Conservation (phyloP, 2,797 vertebrate species). For the Sebastes baramenuke region DNA sequence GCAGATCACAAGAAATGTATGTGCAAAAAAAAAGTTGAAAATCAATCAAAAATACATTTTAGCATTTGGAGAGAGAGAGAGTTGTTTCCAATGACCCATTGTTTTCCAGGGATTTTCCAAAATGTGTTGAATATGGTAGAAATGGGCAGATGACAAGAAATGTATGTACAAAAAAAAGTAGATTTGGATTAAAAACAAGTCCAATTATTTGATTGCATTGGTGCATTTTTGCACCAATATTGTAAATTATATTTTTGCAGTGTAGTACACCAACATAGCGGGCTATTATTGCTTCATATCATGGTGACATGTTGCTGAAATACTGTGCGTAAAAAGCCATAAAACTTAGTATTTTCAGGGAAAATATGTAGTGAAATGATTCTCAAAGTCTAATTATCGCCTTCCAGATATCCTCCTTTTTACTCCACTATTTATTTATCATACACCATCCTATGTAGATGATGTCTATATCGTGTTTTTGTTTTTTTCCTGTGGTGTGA, state of each 20-base stretch:
- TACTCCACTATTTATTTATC: constrained; percentile 2
- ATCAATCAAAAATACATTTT: background rate
- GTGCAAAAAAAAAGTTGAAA: background rate
- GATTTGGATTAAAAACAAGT: background rate
- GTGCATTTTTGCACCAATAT: background rate
- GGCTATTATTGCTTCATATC: background rate
- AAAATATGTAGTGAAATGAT: background rate
- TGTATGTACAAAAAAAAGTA: constrained; percentile 17
- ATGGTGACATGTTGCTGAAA: background rate
- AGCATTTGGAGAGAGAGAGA: background rate
- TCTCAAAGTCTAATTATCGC: background rate
- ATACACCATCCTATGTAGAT: constrained; percentile 15
- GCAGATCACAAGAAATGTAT: no score
- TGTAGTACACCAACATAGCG: background rate
- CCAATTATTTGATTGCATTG: background rate
- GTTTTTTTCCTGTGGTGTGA: constrained; percentile 4
- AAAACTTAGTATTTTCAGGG: background rate
- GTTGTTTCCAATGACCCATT: background rate
- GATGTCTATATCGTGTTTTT: constrained; percentile 55
- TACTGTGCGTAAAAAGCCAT: background rate
- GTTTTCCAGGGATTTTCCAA: background rate
- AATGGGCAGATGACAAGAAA: background rate
- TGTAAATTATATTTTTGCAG: background rate
- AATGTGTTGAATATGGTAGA: background rate
- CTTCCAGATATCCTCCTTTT: background rate